Conservation (phyloP, 2,113 vertebrate genomes). For the Otus sunia region DNA sequence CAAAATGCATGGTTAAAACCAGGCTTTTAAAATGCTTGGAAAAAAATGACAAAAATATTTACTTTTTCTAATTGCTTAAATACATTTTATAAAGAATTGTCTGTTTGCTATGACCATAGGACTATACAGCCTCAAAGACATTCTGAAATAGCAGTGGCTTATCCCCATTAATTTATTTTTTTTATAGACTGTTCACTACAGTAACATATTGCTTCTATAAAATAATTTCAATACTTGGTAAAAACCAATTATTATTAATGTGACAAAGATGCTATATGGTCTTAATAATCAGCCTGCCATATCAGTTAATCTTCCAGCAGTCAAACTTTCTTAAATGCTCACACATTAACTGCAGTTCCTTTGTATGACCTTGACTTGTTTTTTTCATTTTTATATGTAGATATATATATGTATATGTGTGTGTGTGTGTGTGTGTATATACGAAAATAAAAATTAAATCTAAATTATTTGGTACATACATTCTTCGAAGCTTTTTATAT, state of each 20-base stretch:
- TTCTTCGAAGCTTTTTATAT: slow-evolving; percentile 96
- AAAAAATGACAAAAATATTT: background rate
- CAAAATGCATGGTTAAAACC: background rate
- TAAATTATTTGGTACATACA: slow-evolving; percentile 81
- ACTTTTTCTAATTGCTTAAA: background rate
- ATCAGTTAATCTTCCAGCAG: slow-evolving; percentile 3
- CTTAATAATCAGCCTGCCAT: background rate
- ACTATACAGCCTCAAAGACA: background rate
- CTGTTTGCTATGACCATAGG: background rate
- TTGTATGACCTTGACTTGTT: background rate
- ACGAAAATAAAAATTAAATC: background rate
- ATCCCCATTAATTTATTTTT: background rate
- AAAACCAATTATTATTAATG: background rate
- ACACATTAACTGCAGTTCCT: background rate
- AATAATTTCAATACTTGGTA: background rate
- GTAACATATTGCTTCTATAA: background rate
- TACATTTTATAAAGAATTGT: background rate
- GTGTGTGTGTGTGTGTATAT: too few relatives aligned
- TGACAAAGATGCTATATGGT: background rate
- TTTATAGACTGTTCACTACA: background rate
- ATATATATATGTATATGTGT: too few relatives aligned
- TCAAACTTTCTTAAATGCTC: slow-evolving; percentile 6
- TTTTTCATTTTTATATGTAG: background rate
- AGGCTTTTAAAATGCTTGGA: background rate
- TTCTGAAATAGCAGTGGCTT: background rate